These are phyloP conservation scores for Corythoichthys intestinalis DNA, from an alignment of 2,113 vertebrate genomes.

Conservation along the genomic window DNA sequence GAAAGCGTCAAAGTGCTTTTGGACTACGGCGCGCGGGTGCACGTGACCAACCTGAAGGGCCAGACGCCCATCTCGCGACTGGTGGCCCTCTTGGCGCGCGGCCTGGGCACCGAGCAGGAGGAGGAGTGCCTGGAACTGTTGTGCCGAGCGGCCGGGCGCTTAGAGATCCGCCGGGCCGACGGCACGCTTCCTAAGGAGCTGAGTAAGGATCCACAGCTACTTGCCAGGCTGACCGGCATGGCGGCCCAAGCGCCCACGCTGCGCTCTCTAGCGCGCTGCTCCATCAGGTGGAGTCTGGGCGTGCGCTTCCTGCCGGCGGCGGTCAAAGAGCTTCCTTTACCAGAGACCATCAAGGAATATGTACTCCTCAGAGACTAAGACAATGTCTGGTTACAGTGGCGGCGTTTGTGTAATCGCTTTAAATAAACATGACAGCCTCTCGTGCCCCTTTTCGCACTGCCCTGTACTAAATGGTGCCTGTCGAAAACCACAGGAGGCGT, in stretches of 20 bases:
- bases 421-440: neutral
- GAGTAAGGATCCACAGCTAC: conserved; percentile 84
- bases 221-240: conserved; percentile 79
- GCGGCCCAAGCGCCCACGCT: conserved; percentile 81
- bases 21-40: conserved; percentile 86
- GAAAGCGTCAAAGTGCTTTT: conserved; percentile 89
- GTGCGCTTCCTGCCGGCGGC: conserved; percentile 83
- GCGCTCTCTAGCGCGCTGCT: conserved; percentile 81
- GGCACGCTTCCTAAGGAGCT: conserved; percentile 85
- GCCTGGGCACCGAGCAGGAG: conserved; percentile 86
- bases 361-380: conserved; percentile 81
- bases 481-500: neutral
- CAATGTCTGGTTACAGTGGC: neutral
- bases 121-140: conserved; percentile 90
- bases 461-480: neutral
- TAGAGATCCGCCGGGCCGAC: conserved; percentile 80
- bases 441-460: neutral
- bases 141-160: conserved; percentile 78
- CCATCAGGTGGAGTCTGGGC: conserved; percentile 83
- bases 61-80: conserved; percentile 88
- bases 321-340: conserved; percentile 87
- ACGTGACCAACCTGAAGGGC: conserved; percentile 89
- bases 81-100: conserved; percentile 83
- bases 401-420: neutral
- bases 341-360: conserved; percentile 87